phyloP scores from a whole-genome alignment of 2,113 vertebrate species.

The Maccullochella peelii region DNA sequence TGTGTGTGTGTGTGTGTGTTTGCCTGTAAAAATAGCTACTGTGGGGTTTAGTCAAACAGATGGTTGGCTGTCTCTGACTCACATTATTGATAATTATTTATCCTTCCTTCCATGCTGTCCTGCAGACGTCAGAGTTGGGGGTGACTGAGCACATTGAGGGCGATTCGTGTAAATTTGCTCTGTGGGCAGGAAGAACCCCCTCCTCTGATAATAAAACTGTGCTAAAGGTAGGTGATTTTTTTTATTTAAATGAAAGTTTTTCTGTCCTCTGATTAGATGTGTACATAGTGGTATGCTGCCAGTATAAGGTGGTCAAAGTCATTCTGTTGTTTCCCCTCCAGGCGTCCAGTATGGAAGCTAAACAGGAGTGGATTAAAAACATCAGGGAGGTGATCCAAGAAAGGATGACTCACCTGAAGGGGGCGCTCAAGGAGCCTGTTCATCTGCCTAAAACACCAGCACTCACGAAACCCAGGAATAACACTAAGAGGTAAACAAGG shows the following conservation, averaged over 20 bases:
- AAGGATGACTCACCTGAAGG: slow-evolving; percentile 97
- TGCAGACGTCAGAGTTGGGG: slow-evolving; percentile 96
- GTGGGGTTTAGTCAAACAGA: not conserved
- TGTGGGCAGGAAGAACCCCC: slow-evolving; percentile 97
- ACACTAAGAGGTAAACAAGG: slow-evolving; percentile 89
- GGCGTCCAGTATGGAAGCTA: slow-evolving; percentile 95
- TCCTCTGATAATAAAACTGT: slow-evolving; percentile 99
- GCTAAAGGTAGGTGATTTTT: slow-evolving; percentile 87
- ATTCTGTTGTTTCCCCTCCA: slow-evolving; percentile 57
- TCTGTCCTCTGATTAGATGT: not conserved
- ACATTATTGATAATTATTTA: not conserved
- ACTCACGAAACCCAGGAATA: slow-evolving; percentile 92
- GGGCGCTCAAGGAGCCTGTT: slow-evolving; percentile 96
- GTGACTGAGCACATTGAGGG: slow-evolving; percentile 99
- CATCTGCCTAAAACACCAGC: slow-evolving; percentile 92
- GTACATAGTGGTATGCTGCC: not conserved
- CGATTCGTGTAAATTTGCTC: slow-evolving; percentile 97
- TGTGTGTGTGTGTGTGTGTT: not conserved
- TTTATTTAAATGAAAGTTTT: too few species aligned
- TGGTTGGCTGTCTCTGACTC: not conserved
- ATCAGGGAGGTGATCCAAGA: slow-evolving; percentile 99
- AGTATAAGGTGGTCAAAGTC: not conserved
- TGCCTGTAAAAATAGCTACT: not conserved
- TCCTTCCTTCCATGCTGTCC: not conserved
- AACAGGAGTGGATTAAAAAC: slow-evolving; percentile 99